phyloP scores from a whole-genome alignment of 2,113 vertebrate species.

The Syngnathus floridae region DNA sequence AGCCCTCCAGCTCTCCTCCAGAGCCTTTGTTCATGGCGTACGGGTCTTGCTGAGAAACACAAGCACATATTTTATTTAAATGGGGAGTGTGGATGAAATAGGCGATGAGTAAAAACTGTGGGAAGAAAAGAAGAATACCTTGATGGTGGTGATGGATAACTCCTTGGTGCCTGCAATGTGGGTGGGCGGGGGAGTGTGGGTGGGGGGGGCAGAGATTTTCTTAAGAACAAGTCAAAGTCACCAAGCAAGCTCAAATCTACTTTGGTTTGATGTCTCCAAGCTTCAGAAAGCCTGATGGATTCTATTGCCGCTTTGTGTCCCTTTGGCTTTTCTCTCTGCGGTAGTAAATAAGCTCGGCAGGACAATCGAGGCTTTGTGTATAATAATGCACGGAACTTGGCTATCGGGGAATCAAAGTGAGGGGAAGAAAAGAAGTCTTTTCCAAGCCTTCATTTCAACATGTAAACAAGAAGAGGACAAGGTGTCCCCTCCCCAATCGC shows the following conservation, averaged over 20 bases:
- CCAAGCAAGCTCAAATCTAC: conserved; percentile 14
- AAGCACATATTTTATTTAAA: not conserved
- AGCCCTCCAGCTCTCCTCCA: conserved; percentile 71
- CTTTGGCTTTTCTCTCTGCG: conserved; percentile 31
- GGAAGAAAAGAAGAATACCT: conserved; percentile 41
- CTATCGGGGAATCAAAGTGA: conserved; percentile 30
- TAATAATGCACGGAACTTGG: not conserved
- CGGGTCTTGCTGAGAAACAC: conserved; percentile 71
- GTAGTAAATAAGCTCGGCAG: conserved; percentile 46
- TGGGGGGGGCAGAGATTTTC: not conserved
- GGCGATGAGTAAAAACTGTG: not conserved
- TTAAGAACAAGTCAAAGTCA: conserved; percentile 10
- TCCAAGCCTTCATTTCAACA: conserved; percentile 1
- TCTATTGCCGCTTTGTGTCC: conserved; percentile 25
- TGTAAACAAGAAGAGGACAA: conserved; percentile 17
- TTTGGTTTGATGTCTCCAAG: conserved; percentile 21
- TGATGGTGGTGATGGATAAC: conserved; percentile 76
- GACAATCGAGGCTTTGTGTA: conserved; percentile 58
- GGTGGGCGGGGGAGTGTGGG: not conserved
- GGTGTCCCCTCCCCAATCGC: not conserved
- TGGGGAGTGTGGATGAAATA: not conserved
- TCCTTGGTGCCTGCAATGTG: conserved; percentile 52
- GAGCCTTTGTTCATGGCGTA: conserved; percentile 71
- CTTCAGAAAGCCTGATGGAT: conserved; percentile 40
- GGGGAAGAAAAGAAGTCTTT: conserved; percentile 7